A percentile compares a stretch with the other conserved stretches of the same genome.
Conservation (phyloP, 1,140 invertebrate genomes). For the Radopholus similis region DNA sequence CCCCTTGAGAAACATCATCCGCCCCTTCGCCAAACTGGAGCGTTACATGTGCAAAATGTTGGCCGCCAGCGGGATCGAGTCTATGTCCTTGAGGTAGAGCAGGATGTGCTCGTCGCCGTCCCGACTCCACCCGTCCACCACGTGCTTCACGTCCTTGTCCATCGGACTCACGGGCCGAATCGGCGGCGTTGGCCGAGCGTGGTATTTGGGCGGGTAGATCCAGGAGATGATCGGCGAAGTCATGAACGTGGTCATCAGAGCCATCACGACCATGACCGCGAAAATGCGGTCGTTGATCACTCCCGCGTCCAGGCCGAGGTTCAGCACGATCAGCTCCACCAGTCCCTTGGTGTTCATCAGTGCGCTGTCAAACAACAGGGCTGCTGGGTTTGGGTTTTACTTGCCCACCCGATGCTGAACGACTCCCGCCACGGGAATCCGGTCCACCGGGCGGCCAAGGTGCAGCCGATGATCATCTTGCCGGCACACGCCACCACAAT, state of each 20-base stretch:
- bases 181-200: constrained; percentile 1
- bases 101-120: too few relatives aligned
- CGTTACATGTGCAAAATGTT: too few relatives aligned
- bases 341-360: too few relatives aligned
- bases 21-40: too few relatives aligned
- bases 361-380: too few relatives aligned
- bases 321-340: constrained; percentile 28
- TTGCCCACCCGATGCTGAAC: constrained; percentile 19
- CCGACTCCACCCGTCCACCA: too few relatives aligned
- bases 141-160: too few relatives aligned
- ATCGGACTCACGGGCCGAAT: too few relatives aligned
- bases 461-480: constrained; percentile 27
- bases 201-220: constrained; percentile 20
- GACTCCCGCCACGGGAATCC: constrained; percentile 26
- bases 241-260: constrained; percentile 24
- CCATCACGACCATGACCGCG: constrained; percentile 21
- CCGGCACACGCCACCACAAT: constrained; percentile 21
- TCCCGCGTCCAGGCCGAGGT: constrained; percentile 20
- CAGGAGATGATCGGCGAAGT: constrained; percentile 16
- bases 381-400: constrained; percentile 26
- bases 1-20: too few relatives aligned
- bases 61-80: too few relatives aligned
- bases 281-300: constrained; percentile 27
- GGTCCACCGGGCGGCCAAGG: constrained; percentile 10
- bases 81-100: constrained; percentile 10